Base-by-base conservation (phyloP, 2,888 invertebrate species). In the Drosophila eohydei region DNA sequence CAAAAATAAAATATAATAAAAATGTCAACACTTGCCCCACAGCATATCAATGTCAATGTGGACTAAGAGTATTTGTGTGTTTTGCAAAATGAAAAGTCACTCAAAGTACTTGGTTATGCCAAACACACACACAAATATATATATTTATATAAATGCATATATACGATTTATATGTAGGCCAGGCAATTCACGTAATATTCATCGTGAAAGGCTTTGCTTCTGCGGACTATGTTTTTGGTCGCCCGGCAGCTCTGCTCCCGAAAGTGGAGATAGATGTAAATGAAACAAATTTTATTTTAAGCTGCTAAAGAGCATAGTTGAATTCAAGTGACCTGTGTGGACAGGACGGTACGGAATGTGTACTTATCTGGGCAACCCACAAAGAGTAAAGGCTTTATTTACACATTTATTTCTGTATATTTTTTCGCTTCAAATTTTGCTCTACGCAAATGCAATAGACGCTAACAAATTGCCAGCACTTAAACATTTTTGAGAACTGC, bases 401-500 rank as follows among this genome's bases (percentile, higher is more conserved):
- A 69, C 36, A 26, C 38, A 52, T 36, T 57, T 60, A 44, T 52
- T 52, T 61, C 21, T 21, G 21, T 21, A 21, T 21, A 21, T 43
- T 36, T 50, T 50, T 55, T 59, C 11, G 0, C 16, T 32, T 50
- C n/a, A 11, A 32, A 32, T 50, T 50, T 66, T 16, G 46, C 36
- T 41, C 48, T 28, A 59, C 64, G 58, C 63, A 57, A 71, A 67
- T 68, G 88, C 67, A 81, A 84, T 70, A 78, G 82, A 82, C 82
- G 71, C 78, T 88, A 88, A 82, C 82, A 82, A 82, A 82, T 82
- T 82, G 82, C 82, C 70, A 82, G 80, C 82, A 82, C 82, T 82
- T 84, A 88, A 83, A 82, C 85, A 83, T 83, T 87, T 80, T 81
- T 81, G 84, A 71, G 81, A 82, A 74, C 71, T 78, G 64, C 74